A percentile compares a stretch with the other conserved stretches of the same genome.
phyloP scores from a whole-genome alignment of 2,888 invertebrate species.

The Stenoptilia bipunctidactyla region DNA sequence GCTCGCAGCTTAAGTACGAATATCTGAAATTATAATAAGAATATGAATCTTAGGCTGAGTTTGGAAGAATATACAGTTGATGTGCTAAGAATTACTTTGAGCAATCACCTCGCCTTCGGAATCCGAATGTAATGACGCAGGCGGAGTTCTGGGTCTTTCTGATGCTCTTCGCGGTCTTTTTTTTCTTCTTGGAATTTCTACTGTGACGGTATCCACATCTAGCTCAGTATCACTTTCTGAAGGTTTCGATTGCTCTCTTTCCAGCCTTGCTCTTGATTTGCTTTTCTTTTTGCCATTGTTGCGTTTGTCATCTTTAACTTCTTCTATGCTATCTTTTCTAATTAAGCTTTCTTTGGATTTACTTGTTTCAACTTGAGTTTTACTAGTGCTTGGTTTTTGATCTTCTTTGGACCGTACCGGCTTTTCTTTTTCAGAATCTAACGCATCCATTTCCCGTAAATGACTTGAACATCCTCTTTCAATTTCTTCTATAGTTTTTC shows the following conservation, averaged over 20 bases:
- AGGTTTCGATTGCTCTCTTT: slow-evolving; percentile 62
- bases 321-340: slow-evolving; percentile 26
- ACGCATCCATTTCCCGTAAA: slow-evolving; percentile 30
- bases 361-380: slow-evolving; percentile 22
- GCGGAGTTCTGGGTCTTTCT: slow-evolving; percentile 57
- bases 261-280: slow-evolving; percentile 56
- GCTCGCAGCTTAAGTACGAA: slow-evolving; percentile 56
- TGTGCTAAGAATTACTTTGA: background rate
- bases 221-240: slow-evolving; percentile 61
- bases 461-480: slow-evolving; percentile 50
- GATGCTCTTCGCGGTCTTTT: slow-evolving; percentile 53
- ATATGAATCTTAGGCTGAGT: no score
- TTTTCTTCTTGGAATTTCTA: slow-evolving; percentile 59
- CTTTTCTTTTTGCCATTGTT: slow-evolving; percentile 56
- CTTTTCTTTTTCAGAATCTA: slow-evolving; percentile 15
- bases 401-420: slow-evolving; percentile 16
- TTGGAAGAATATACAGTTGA: no score
- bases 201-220: slow-evolving; percentile 61
- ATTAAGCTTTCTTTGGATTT: slow-evolving; percentile 20
- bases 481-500: slow-evolving; percentile 62
- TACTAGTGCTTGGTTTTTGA: slow-evolving; percentile 27
- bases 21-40: slow-evolving; percentile 29
- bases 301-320: slow-evolving; percentile 45
- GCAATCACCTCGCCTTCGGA: slow-evolving; percentile 52
- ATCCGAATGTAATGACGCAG: slow-evolving; percentile 53